phyloP scores from a whole-genome alignment of 2,888 invertebrate species.

The Epirrita christyi region DNA sequence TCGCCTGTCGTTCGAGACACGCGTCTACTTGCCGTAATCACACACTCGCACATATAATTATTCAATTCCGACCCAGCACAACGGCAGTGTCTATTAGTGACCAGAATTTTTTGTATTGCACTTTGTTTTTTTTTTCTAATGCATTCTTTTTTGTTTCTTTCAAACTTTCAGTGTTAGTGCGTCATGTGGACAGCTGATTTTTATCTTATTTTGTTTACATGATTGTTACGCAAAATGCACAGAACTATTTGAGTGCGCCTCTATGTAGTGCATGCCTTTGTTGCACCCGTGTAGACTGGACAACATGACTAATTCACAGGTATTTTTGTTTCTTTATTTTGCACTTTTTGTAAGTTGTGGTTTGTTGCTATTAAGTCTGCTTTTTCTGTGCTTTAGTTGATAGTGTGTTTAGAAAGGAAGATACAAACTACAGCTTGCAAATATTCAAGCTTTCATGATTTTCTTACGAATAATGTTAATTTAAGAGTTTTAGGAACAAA shows the following conservation, averaged over 20 bases:
- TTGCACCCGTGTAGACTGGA: constrained; percentile 70
- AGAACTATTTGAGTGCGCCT: constrained; percentile 71
- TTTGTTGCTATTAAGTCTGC: constrained; percentile 32
- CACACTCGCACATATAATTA: constrained; percentile 54
- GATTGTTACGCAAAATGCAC: constrained; percentile 76
- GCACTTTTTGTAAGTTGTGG: constrained; percentile 49
- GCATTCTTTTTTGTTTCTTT: constrained; percentile 72
- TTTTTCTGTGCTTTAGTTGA: constrained; percentile 22
- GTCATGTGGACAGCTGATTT: constrained; percentile 75
- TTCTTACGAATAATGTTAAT: not conserved
- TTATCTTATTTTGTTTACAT: constrained; percentile 73
- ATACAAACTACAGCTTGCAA: constrained; percentile 28
- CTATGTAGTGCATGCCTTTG: constrained; percentile 80
- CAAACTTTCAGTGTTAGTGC: constrained; percentile 80
- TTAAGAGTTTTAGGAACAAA: too few species aligned
- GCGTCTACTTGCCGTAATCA: constrained; percentile 64
- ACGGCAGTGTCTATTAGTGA: constrained; percentile 49
- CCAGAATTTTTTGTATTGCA: constrained; percentile 48
- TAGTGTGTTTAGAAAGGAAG: not conserved
- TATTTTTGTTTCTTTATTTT: constrained; percentile 68
- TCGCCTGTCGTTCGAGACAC: constrained; percentile 68
- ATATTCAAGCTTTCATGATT: constrained; percentile 14
- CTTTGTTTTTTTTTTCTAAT: constrained; percentile 62
- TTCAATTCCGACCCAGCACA: constrained; percentile 56
- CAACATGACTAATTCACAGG: constrained; percentile 87